Base-by-base conservation (phyloP, 2,888 invertebrate genomes). In the Campoplex capitator region DNA sequence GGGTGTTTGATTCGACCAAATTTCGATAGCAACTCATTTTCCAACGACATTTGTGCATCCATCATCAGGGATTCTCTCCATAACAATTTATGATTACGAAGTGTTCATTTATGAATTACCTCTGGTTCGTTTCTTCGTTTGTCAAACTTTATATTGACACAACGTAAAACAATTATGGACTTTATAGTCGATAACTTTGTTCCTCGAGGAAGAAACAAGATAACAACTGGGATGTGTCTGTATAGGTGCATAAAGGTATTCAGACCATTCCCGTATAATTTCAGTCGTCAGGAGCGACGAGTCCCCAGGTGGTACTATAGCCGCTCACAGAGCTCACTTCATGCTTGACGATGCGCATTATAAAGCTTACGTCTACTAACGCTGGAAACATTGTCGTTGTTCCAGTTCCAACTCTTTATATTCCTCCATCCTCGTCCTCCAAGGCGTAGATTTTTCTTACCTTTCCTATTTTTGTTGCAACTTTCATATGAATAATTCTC, bases 251-350 rank as follows among this genome's bases (percentile, higher is more conserved):
- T 77, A 38, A 48, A 83, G 73, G 82, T 58, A 78, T 68, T 42
- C 54, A 58, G 65, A 54, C 28, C 68, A 82, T 77, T 84, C 71
- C 67, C 77, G 79, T 85, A 83, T 79, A 85, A 87, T 85, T 87
- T 54, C 56, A 38, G 71, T 70, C 83, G 85, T 85, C 83, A 76
- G 84, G 58, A 68, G 58, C 42, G 56, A 87, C 79, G 75, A 85
- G 75, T 87, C 85, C 87, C 85, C 80, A 58, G 87, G 83, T 83
- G 83, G 83, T 73, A 62, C 82, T 87, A 82, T 62, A 83, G 80
- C 79, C 65, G 71, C 76, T 79, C 51, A 77, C 74, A 74, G 54
- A 67, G 62, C 67, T 74, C 77, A 65, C 84, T 86, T 80, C 83
- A 80, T 84, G 84, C 78, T 84, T 77, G 74, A 74, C 84, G 81